These are phyloP conservation scores for Lemur catta DNA, from an alignment of 2,797 vertebrate genomes.

Conservation along the genomic window DNA sequence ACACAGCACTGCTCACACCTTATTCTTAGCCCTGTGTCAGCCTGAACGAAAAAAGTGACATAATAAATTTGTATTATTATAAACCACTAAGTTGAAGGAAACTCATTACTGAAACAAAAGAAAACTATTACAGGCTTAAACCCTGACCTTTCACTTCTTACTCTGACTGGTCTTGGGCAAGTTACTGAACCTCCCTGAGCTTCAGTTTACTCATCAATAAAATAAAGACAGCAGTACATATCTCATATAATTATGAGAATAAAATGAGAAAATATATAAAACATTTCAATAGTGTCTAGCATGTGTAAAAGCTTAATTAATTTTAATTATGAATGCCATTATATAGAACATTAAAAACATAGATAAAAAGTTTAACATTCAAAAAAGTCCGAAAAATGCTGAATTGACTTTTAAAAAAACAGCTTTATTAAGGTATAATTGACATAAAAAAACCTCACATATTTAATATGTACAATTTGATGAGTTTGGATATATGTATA, in stretches of 20 bases:
- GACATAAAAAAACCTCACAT: background rate
- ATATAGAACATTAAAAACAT: background rate
- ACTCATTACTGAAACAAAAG: background rate
- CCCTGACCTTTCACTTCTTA: background rate
- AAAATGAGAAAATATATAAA: background rate
- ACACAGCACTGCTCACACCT: background rate
- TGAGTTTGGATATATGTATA: background rate
- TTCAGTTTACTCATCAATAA: background rate
- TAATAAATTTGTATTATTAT: background rate
- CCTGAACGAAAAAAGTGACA: background rate
- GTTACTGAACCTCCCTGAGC: background rate
- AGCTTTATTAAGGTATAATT: background rate
- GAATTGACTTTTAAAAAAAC: background rate
- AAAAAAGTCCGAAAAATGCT: background rate
- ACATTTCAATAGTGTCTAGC: background rate
- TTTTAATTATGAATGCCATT: background rate
- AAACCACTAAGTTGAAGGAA: background rate
- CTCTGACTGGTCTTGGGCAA: background rate
- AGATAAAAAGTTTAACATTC: background rate
- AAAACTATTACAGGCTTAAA: background rate
- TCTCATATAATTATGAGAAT: background rate
- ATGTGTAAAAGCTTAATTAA: background rate
- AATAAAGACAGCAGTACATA: background rate
- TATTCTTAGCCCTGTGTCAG: background rate
- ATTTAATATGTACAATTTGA: background rate